Base-by-base conservation (phyloP, 2,888 invertebrate genomes). In the Nomada ruficornis region DNA sequence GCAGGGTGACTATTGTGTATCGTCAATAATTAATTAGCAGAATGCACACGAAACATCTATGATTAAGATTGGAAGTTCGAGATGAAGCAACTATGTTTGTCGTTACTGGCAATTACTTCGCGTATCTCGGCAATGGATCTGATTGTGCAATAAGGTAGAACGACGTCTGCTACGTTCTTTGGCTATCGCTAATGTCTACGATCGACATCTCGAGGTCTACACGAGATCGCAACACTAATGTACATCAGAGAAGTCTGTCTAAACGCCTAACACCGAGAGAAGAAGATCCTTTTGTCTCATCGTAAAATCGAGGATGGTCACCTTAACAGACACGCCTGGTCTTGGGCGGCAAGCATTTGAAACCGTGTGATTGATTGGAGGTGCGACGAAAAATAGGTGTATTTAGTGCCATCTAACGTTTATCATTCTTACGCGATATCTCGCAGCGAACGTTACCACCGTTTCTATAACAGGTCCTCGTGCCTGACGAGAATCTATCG, bases 331-430 rank as follows among this genome's bases (percentile, higher is more conserved):
- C 72, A 47, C 36, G 36, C n/a, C 76, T 72, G 75, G 68, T 76
- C 74, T 64, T 82, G 71, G 70, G 26, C 5, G 44, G 64, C 57
- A 55, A 69, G 44, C 42, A 20, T 59, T 54, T 11, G 11, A 5
- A 47, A 55, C 60, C 15, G 44, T n/a, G 74, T 57, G 67, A 50
- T 60, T 2, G 44, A 69, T 59, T 13, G 36, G 20, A 55, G 47
- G 54, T 69, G 70, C 64, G 54, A 82, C 54, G 82, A 70, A 65
- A 82, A 75, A 74, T 81, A 70, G 50, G 15, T 62, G 65, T 67
- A 57, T 11, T 77, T 63, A 65, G 74, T 82, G 70, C 69, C 54
- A n/a, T 75, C 47, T 69, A 70, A 50, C 63, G 20, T 70, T 47
- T 74, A 50, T 36, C 72, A 50, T 64, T 81, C 47, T 59, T 62